Evolutionary conservation across 37 sponge, comb jelly and placozoan genomes (phyloP), one percentile per base, ranked within the genome.

Genomic region (Haliclona indistincta): DNA sequence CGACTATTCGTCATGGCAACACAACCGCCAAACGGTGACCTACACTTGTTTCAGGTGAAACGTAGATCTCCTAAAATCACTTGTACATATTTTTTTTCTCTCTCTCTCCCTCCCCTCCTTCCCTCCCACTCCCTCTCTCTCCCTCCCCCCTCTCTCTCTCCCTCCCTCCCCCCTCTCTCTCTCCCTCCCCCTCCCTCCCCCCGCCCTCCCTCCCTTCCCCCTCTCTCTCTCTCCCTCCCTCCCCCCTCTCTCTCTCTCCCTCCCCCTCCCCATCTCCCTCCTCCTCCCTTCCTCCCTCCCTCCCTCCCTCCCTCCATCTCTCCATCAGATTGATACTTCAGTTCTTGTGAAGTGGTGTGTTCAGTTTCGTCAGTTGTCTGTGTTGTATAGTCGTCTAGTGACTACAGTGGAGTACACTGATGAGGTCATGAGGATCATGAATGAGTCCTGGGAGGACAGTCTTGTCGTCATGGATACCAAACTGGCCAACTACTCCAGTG

Each of bases 361-460:
- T 47, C 86, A 85, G 70, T 43, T 90, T n/a, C 72, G 67, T 33
- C 64, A 76, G 41, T 10, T 85, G 36, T 70, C 81, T 6, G 22
- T 76, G 26, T 36, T 47, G 53, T 90, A 70, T 55, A 71, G 82
- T 49, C 77, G 63, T 39, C 32, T 83, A 22, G 47, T 17, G 5
- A 72, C 79, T 30, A 60, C 68, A 40, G 67, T 89, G 45, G 61
- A 82, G 61, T 83, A 89, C 64, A 62, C 74, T 22, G 69, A 40
- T 52, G 62, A 56, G 15, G 39, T 44, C 43, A 77, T 89, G 45
- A 60, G 49, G 32, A 29, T 54, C 36, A 90, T 90, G 91, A 28
- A 29, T 41, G 82, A 90, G 64, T 76, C 91, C 0, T 90, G 91
- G 91, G 91, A 90, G 54, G 91, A 81, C 38, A 66, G 64, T 20